Percentiles rank a stretch among this genome's conserved stretches.
Evolutionary conservation across 1,140 invertebrate genomes (phyloP).

Genomic region (Battus philenor): DNA sequence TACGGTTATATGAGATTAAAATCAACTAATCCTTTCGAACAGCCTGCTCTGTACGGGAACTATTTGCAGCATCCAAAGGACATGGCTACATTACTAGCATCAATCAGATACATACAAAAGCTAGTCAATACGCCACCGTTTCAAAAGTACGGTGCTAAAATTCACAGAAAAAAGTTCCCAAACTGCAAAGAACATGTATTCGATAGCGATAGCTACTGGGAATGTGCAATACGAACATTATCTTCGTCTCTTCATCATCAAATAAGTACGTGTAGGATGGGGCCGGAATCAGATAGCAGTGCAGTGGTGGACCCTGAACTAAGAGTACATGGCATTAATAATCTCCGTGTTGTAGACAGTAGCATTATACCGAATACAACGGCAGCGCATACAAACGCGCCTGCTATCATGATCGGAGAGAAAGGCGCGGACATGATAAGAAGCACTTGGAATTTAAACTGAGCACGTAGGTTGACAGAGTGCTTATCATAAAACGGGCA

Average conservation of each 20-base stretch:
- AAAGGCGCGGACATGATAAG: constrained; percentile 89
- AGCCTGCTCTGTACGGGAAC: constrained; percentile 85
- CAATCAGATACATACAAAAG: constrained; percentile 79
- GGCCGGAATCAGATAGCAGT: constrained; percentile 77
- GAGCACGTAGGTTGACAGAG: too few species aligned
- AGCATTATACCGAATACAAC: constrained; percentile 86
- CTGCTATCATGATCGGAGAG: constrained; percentile 90
- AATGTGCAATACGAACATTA: constrained; percentile 81
- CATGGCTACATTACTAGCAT: constrained; percentile 81
- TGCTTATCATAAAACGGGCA: too few species aligned
- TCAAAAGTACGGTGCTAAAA: constrained; percentile 74
- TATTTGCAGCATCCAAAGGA: constrained; percentile 83
- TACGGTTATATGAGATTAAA: constrained; percentile 81
- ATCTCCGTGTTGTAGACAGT: constrained; percentile 84
- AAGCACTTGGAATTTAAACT: constrained; percentile 66
- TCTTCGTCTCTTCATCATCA: constrained; percentile 83
- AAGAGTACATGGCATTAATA: constrained; percentile 81
- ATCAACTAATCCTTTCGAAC: constrained; percentile 83
- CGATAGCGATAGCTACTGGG: constrained; percentile 82
- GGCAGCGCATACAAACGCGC: constrained; percentile 84
- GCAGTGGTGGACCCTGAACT: constrained; percentile 86
- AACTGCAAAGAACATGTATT: constrained; percentile 76
- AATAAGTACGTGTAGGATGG: constrained; percentile 86
- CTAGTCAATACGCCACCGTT: constrained; percentile 79
- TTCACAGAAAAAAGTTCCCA: constrained; percentile 78